Conservation (phyloP, 2,888 invertebrate genomes). For the Diplazon laetatorius region DNA sequence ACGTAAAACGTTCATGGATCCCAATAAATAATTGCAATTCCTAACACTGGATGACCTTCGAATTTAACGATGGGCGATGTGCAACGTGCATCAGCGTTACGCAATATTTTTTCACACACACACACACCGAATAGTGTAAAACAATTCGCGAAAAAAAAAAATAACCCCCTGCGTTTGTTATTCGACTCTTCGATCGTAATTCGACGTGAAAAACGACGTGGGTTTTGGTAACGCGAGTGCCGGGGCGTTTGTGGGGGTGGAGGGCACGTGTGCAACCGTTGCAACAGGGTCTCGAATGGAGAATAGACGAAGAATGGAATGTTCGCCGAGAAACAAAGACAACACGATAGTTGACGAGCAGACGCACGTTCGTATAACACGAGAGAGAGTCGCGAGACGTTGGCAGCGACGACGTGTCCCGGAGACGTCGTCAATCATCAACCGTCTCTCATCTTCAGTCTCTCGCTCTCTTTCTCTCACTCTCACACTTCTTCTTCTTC, state of each 20-base stretch:
- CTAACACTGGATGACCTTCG: too few species aligned
- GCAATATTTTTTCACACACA: neutral
- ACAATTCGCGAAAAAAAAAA: neutral
- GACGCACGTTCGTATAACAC: slow-evolving; percentile 50
- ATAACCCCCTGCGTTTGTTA: too few species aligned
- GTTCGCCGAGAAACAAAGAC: slow-evolving; percentile 46
- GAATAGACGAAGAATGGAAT: slow-evolving; percentile 40
- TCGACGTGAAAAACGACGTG: slow-evolving; percentile 1
- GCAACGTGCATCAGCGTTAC: too few species aligned
- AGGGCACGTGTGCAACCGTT: neutral
- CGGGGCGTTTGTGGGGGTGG: neutral
- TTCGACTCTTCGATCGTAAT: neutral
- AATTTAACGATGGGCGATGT: too few species aligned
- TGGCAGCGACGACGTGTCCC: slow-evolving; percentile 55
- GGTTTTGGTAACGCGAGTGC: slow-evolving; percentile 25
- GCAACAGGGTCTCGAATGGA: neutral
- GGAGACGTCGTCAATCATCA: slow-evolving; percentile 60
- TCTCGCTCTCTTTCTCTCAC: too few species aligned
- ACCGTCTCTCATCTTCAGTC: slow-evolving; percentile 31
- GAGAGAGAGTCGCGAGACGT: slow-evolving; percentile 46
- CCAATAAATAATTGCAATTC: too few species aligned
- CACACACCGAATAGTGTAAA: neutral
- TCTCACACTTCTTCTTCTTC: neutral
- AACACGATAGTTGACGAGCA: slow-evolving; percentile 52
- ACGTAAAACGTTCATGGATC: too few species aligned